Evolutionary conservation across 2,797 vertebrate species (phyloP), one percentile per base, ranked within the genome.

Genomic region (Pseudotriccus pelzelni): DNA sequence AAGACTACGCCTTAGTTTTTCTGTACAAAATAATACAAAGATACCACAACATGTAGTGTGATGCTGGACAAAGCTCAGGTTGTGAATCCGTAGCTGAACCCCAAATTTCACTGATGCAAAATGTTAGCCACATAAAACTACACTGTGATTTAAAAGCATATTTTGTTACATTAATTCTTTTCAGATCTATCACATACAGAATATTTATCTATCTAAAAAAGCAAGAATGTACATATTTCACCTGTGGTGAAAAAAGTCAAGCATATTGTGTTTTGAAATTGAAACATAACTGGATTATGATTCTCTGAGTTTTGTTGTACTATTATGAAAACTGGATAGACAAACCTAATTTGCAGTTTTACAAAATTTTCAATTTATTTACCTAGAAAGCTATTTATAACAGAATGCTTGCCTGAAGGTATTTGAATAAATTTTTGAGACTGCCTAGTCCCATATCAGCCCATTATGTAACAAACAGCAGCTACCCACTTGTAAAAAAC

Each of bases 1-100:
- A 98, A 99, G 99, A 99, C 99, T 99, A 81, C 99, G 99, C 69
- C 99, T 98, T 97, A 99, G 96, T 97, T 99, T 99, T 97, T 99
- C 99, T 99, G 94, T 37, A 78, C n/a, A 9, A 78, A 97, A 21
- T 75, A 80, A 97, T 4, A 90, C 56, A 87, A 94, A 91, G 68
- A 92, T 76, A 93, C 12, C 52, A 91, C 84, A 93, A 34, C 0
- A 20, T 93, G 90, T 68, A 90, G 84, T 69, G 50, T 85, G 36
- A 87, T 84, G 62, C 55, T 83, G 46, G 60, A 83, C 34, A 55
- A 66, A 90, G n/a, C 64, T 78, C 84, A 86, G 80, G 53, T 60
- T 90, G 87, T 0, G 7, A 91, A 72, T 8, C 39, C 5, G 0
- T 1, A 53, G 55, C 0, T 39, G 22, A 90, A 72, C 8, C 3